These are phyloP conservation scores for Toxotes chatareus DNA, from an alignment of 2,113 vertebrate species.

Conservation along the genomic window DNA sequence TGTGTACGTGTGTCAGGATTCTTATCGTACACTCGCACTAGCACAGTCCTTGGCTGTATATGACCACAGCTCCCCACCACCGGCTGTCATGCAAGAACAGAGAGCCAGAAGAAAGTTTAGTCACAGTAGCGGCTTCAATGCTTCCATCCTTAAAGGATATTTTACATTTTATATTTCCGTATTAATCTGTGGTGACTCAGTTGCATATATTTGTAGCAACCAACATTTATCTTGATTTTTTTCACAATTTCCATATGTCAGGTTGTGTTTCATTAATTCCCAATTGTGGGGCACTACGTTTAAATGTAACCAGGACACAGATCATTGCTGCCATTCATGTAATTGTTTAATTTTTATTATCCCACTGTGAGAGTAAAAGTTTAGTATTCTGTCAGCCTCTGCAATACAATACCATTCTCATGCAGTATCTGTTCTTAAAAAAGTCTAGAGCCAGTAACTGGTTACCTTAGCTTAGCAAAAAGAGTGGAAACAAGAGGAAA, in stretches of 20 bases:
- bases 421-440: no score
- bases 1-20: constrained; percentile 37
- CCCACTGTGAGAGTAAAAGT: not conserved
- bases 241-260: not conserved
- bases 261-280: not conserved
- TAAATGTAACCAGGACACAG: not conserved
- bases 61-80: constrained; percentile 54
- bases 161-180: constrained; percentile 10
- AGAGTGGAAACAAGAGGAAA: no score
- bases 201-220: not conserved
- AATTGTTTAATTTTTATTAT: not conserved
- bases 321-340: not conserved
- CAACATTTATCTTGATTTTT: not conserved
- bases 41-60: constrained; percentile 59
- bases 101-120: constrained; percentile 38
- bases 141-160: constrained; percentile 20
- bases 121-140: constrained; percentile 4
- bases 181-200: not conserved
- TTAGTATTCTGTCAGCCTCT: not conserved
- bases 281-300: not conserved
- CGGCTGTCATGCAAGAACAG: constrained; percentile 70
- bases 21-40: constrained; percentile 60
- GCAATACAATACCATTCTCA: no score
- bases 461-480: no score
- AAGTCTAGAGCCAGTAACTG: no score